Conservation (phyloP, 35 echinoderm and acorn worm genomes). For the Lytechinus pictus region DNA sequence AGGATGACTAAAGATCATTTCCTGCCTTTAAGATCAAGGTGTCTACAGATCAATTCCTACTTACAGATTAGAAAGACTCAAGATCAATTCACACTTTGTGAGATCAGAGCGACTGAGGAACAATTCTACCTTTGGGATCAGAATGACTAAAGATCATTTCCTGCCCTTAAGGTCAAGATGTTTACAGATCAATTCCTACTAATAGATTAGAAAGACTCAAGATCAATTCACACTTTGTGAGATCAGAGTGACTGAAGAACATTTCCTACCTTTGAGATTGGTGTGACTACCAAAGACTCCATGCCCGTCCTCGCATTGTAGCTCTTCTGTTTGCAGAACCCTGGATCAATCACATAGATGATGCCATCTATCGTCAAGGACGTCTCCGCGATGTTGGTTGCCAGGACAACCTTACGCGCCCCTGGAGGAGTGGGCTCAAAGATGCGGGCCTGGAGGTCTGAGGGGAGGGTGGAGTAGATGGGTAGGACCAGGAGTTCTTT, state of each 20-base stretch:
- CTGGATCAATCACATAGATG: conserved; percentile 92
- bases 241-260: no score
- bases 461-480: conserved; percentile 93
- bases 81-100: no score
- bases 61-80: no score
- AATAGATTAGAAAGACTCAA: no score
- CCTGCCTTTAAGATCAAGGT: no score
- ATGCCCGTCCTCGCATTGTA: conserved; percentile 98
- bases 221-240: no score
- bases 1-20: no score
- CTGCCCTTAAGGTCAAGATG: no score
- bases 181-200: no score
- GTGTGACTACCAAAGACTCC: conserved; percentile 90
- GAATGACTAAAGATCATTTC: no score
- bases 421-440: conserved; percentile 95
- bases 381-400: conserved; percentile 97
- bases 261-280: conserved; percentile 90
- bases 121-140: conserved; percentile 83
- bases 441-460: conserved; percentile 93
- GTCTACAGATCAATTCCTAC: no score
- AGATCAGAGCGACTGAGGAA: no score
- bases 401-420: conserved; percentile 87
- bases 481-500: conserved; percentile 91
- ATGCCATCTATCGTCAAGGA: conserved; percentile 96
- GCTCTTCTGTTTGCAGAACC: conserved; percentile 97